A percentile compares a stretch with the other conserved stretches of the same genome.
Conservation (phyloP, 2,888 invertebrate genomes). For the Zaprionus lineosus region DNA sequence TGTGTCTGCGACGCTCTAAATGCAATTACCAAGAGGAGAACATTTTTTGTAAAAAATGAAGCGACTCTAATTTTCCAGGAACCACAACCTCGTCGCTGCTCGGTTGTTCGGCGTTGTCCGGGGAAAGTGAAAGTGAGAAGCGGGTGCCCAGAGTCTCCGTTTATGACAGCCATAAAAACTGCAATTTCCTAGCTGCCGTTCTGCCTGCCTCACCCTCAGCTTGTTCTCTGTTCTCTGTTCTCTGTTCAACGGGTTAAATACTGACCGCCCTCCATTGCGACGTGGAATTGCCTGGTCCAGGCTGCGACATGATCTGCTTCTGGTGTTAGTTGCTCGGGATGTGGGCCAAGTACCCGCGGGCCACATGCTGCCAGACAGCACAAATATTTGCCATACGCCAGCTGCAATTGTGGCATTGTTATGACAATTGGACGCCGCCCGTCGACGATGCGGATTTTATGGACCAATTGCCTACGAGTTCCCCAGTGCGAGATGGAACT, state of each 20-base stretch:
- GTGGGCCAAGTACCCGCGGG: constrained; percentile 7
- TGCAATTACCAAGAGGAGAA: constrained; percentile 52
- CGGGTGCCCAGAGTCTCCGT: constrained; percentile 33
- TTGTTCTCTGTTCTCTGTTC: constrained; percentile 10
- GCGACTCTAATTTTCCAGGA: constrained; percentile 62
- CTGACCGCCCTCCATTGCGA: constrained; percentile 11
- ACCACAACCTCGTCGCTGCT: constrained; percentile 22
- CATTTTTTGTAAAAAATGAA: constrained; percentile 60
- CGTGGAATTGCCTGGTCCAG: too few relatives aligned
- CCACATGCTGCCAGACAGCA: constrained; percentile 67
- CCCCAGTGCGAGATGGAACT: constrained; percentile 8
- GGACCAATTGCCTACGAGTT: constrained; percentile 25
- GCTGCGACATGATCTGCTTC: constrained; percentile 16
- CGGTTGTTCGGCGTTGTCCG: constrained; percentile 9
- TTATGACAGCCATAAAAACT: constrained; percentile 76
- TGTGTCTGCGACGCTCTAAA: constrained; percentile 60
- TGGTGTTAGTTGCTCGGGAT: constrained; percentile 15
- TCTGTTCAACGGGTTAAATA: constrained; percentile 59
- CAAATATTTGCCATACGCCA: constrained; percentile 68
- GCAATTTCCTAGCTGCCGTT: constrained; percentile 60
- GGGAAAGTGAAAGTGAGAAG: constrained; percentile 70
- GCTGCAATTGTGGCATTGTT: constrained; percentile 45
- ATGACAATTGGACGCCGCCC: constrained; percentile 47
- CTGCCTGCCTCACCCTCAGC: background rate
- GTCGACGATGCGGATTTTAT: constrained; percentile 28